These are phyloP conservation scores for Chaetorhynchus papuensis DNA, from an alignment of 2,113 vertebrate genomes.

Conservation along the genomic window DNA sequence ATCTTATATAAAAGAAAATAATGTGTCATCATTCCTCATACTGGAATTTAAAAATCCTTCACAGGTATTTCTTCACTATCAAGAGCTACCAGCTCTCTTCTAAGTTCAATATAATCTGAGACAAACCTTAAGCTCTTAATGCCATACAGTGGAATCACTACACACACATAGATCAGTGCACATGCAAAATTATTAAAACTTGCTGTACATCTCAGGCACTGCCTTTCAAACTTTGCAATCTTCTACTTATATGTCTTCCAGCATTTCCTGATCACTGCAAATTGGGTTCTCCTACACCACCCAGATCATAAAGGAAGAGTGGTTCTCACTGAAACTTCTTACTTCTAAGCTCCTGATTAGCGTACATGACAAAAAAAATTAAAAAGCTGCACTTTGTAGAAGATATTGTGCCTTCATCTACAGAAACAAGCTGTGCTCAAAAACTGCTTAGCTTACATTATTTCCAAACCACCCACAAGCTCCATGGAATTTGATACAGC, in stretches of 20 bases:
- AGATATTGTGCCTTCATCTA: slow-evolving; percentile 39
- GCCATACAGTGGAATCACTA: neutral
- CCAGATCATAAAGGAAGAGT: neutral
- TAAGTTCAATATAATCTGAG: neutral
- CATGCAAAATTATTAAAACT: neutral
- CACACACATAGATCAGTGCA: neutral
- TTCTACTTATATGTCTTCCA: neutral
- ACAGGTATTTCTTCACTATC: neutral
- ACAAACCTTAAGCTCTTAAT: neutral
- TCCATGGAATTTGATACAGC: slow-evolving; percentile 62
- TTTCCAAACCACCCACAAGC: slow-evolving; percentile 60
- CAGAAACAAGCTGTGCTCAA: slow-evolving; percentile 52
- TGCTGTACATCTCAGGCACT: neutral
- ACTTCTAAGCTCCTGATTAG: neutral
- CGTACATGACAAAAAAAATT: neutral
- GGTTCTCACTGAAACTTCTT: neutral
- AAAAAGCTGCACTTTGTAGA: neutral
- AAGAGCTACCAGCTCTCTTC: neutral
- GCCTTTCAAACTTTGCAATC: neutral
- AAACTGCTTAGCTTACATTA: slow-evolving; percentile 52
- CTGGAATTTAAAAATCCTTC: neutral
- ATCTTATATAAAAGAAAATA: neutral
- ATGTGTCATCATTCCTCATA: neutral
- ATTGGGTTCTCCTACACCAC: neutral
- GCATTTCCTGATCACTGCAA: neutral